Base-by-base conservation (phyloP, 2,797 vertebrate species). In the Sardinella longiceps region DNA sequence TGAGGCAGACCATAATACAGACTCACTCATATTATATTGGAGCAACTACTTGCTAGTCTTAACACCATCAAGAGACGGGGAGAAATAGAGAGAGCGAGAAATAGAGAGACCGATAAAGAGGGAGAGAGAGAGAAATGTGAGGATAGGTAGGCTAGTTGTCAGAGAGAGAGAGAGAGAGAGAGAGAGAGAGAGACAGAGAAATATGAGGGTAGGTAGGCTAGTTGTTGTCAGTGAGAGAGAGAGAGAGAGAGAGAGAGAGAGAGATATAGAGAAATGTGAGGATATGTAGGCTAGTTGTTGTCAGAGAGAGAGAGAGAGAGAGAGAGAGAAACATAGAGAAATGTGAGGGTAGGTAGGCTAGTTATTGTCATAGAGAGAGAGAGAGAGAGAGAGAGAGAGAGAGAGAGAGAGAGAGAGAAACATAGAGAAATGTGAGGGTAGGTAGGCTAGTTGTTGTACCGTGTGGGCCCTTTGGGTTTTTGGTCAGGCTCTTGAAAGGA, bases 401-500 rank as follows among this genome's bases (percentile, higher is more conserved):
- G 33, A 15, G 33, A 77, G 33, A 5, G 37, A 28, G 37, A 20
- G 33, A 18, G 66, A 46, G 60, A 63, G 80, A 50, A 80, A 56
- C 25, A 84, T 5, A 30, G 80, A 0, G 15, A 58, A n/a, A n/a
- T n/a, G n/a, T n/a, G n/a, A n/a, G n/a, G n/a, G 80, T 83, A 60
- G 63, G 81, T 80, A 82, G 45, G n/a, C n/a, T n/a, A n/a, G n/a
- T n/a, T n/a, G n/a, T 43, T 28, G 81, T 81, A 63, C 81, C 60
- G 85, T 23, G 87, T 83, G 85, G 83, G 51, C 83, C 81, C 84
- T 84, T 87, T 87, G 85, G 86, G 85, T 86, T 88, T 87, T 85
- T 0, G 70, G 33, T 82, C 82, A 83, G 95, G 95, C 96, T 97
- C 94, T 48, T 48, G 46, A 48, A 5, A 96, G 95, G 96, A 98